Conservation (phyloP, 2,797 vertebrate species). For the Philypnodon macrostomus region DNA sequence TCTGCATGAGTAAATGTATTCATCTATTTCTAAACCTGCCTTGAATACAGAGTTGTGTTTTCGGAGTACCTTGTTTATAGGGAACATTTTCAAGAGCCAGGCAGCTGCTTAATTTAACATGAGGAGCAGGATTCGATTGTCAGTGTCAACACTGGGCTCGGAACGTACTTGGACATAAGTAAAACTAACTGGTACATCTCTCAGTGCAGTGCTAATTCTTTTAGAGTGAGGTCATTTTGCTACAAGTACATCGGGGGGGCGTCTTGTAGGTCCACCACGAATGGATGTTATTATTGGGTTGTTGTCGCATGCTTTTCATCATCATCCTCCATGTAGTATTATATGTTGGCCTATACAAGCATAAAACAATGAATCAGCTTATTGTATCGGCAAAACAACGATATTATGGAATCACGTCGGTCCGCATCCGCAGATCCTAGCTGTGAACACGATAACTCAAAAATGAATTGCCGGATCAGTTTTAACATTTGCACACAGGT, state of each 20-base stretch:
- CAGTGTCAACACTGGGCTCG: slow-evolving; percentile 42
- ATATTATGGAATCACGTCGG: too few relatives aligned
- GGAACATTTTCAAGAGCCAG: too few relatives aligned
- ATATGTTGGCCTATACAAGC: too few relatives aligned
- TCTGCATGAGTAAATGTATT: too few relatives aligned
- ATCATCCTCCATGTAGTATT: slow-evolving; percentile 8
- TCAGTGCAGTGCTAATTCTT: slow-evolving; percentile 43
- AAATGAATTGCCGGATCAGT: too few relatives aligned
- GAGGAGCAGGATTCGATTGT: slow-evolving; percentile 9
- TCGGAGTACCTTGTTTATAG: slow-evolving; percentile 9
- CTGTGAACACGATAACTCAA: too few relatives aligned
- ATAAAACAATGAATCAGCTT: too few relatives aligned
- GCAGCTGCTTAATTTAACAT: slow-evolving; percentile 48
- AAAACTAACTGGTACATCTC: slow-evolving; percentile 24
- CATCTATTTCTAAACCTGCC: slow-evolving; percentile 24
- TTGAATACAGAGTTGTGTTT: slow-evolving; percentile 17
- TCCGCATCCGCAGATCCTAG: too few relatives aligned
- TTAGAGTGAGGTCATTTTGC: slow-evolving; percentile 42
- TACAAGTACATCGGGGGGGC: slow-evolving; percentile 23
- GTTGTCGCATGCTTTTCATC: slow-evolving; percentile 59
- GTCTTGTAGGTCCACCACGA: slow-evolving; percentile 35
- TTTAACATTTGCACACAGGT: too few relatives aligned
- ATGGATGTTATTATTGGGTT: slow-evolving; percentile 41
- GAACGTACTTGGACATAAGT: slow-evolving; percentile 10
- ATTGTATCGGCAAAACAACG: too few relatives aligned